Percentiles rank a stretch among this genome's conserved stretches.
These are phyloP conservation scores for Heliconius sara DNA, from an alignment of 2,888 invertebrate genomes.

Conservation along the genomic window DNA sequence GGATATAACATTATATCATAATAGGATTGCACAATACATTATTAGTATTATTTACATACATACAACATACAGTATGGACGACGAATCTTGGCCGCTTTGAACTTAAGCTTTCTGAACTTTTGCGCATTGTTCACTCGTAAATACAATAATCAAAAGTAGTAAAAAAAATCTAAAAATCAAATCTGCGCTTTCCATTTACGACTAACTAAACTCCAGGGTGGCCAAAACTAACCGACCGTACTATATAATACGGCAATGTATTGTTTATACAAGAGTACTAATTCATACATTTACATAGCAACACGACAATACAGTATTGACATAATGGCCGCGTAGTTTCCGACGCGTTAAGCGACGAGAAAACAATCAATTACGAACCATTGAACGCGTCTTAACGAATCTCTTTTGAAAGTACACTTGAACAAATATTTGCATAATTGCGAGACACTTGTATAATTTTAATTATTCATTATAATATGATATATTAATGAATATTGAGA, in stretches of 20 bases:
- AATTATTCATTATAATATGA: slow-evolving; percentile 1
- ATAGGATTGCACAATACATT: slow-evolving; percentile 2
- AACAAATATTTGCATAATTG: slow-evolving; percentile 52
- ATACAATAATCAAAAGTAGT: neutral
- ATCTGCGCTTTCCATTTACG: neutral
- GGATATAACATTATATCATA: slow-evolving; percentile 3
- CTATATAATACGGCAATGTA: neutral
- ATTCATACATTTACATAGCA: neutral
- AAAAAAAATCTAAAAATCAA: neutral
- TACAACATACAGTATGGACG: neutral
- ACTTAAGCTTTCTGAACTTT: no score
- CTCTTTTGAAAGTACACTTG: slow-evolving; percentile 56
- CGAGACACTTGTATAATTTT: neutral
- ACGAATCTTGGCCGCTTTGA: no score
- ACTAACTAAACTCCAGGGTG: neutral
- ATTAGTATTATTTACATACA: neutral
- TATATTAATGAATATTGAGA: neutral
- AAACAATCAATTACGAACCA: slow-evolving; percentile 56
- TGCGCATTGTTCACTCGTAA: neutral
- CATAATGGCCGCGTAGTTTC: slow-evolving; percentile 59
- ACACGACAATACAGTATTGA: slow-evolving; percentile 49
- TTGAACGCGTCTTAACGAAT: slow-evolving; percentile 62
- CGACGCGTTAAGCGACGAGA: slow-evolving; percentile 52
- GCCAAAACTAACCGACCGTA: neutral
- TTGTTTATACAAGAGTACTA: slow-evolving; percentile 25